Evolutionary conservation across 1,140 invertebrate genomes (phyloP), one percentile per base, ranked within the genome.

Genomic region (Ostrea denselamellosa): DNA sequence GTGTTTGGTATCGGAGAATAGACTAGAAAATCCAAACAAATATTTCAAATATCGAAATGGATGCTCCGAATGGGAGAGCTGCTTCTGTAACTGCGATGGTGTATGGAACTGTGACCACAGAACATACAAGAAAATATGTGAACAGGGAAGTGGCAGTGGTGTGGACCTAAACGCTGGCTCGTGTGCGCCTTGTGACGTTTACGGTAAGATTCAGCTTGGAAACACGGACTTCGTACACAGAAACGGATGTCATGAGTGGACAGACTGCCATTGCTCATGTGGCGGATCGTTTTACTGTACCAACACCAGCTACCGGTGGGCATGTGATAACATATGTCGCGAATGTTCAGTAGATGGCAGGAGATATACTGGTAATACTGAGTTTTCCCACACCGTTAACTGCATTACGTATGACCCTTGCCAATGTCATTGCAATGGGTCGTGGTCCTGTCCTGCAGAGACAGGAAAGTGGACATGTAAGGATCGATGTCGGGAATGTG

Each of bases 231-330:
- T 93, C 81, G 88, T 83, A 0, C 90, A 91, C 85, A 86, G 89
- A 53, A 91, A 92, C 19, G 91, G 88, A 19, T 93, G 92, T 77
- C 71, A 90, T 19, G 91, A 90, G 56, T 92, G 91, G 83, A 87
- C 88, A 83, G 82, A 91, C 53, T 93, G 91, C 68, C 77, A 88
- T 10, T 93, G 92, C 51, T 58, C 68, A 19, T 92, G 91, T 84
- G 89, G 92, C 71, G 92, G 92, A 0, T 88, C 89, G 4, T 93
- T 90, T 90, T 85, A 88, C 19, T 93, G 92, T 86, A 84, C 91
- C n/a, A 54, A 86, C 14, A 85, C 87, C 19, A 90, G 84, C 52
- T 89, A 87, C 17, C 86, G 86, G 85, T 89, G 92, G 86, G 85
- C 90, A 4, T 93, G 92, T 85, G 85, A 89, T 8, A 88, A 88